Conservation (phyloP, 2,797 vertebrate species). For the Anomalospiza imberbis region DNA sequence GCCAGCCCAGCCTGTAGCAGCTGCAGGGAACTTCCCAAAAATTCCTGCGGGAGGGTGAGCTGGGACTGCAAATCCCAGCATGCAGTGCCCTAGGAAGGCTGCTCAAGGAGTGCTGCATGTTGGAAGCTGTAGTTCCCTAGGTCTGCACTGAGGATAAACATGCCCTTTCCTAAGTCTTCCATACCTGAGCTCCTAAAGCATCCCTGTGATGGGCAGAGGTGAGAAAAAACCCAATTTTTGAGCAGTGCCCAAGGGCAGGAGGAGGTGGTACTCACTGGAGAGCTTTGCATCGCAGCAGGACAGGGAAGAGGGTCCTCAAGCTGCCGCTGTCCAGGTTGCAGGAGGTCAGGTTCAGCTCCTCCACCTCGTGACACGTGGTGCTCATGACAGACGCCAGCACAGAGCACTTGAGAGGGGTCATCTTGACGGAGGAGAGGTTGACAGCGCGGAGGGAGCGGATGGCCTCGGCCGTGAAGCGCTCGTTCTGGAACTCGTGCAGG, state of each 20-base stretch:
- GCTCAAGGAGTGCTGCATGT: background rate
- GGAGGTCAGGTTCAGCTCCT: constrained; percentile 87
- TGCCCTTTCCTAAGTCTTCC: background rate
- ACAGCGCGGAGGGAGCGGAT: constrained; percentile 82
- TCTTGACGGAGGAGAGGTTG: constrained; percentile 82
- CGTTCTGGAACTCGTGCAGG: constrained; percentile 95
- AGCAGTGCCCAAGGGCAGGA: background rate
- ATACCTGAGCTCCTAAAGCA: background rate
- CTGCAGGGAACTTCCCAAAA: background rate
- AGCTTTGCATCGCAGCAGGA: constrained; percentile 82
- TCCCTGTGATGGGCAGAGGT: background rate
- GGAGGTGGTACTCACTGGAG: constrained; percentile 83
- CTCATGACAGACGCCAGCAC: constrained; percentile 86
- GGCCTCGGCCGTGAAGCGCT: constrained; percentile 86
- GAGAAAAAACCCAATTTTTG: background rate
- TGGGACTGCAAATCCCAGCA: constrained; percentile 32
- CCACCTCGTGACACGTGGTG: constrained; percentile 78
- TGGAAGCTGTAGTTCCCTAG: background rate
- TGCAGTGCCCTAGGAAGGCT: background rate
- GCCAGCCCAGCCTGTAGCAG: background rate
- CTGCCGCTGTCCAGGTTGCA: constrained; percentile 83
- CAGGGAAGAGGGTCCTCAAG: constrained; percentile 80
- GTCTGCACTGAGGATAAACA: background rate
- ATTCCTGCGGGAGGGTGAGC: background rate
- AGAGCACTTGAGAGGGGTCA: constrained; percentile 92